A percentile compares a stretch with the other conserved stretches of the same genome.
phyloP scores from a whole-genome alignment of 2,113 vertebrate genomes.

The Cryptomyrus ogoouensis region DNA sequence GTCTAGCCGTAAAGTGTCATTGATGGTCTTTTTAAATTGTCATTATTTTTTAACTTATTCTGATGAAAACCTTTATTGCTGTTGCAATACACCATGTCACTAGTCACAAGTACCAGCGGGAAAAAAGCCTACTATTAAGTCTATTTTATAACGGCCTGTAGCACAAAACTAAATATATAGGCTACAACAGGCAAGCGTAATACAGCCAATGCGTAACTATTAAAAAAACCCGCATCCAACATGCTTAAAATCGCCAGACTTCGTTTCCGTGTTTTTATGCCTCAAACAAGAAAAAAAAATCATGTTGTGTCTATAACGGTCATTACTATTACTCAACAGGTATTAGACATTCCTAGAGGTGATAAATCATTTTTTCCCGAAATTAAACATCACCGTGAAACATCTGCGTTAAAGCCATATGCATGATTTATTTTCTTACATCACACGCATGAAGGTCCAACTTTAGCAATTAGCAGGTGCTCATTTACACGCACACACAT shows the following conservation, averaged over 20 bases:
- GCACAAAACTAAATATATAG: neutral
- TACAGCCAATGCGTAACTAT: neutral
- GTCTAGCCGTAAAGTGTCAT: neutral
- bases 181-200: neutral
- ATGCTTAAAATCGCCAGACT: neutral
- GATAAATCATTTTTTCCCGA: neutral
- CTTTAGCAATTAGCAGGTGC: neutral
- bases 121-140: neutral
- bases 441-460: neutral
- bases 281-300: neutral
- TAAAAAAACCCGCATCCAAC: neutral
- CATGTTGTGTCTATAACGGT: neutral
- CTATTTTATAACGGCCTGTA: neutral
- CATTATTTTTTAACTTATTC: neutral
- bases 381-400: neutral
- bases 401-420: neutral
- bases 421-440: neutral
- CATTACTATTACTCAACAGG: conserved; percentile 2
- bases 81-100: too few relatives aligned
- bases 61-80: too few relatives aligned
- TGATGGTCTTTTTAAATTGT: neutral
- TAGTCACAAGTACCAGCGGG: too few relatives aligned
- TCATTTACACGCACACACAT: neutral
- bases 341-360: neutral
- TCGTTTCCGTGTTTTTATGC: neutral